phyloP scores from a whole-genome alignment of 92 coral and sea anemone genomes.

The Blastomussa wellsi region DNA sequence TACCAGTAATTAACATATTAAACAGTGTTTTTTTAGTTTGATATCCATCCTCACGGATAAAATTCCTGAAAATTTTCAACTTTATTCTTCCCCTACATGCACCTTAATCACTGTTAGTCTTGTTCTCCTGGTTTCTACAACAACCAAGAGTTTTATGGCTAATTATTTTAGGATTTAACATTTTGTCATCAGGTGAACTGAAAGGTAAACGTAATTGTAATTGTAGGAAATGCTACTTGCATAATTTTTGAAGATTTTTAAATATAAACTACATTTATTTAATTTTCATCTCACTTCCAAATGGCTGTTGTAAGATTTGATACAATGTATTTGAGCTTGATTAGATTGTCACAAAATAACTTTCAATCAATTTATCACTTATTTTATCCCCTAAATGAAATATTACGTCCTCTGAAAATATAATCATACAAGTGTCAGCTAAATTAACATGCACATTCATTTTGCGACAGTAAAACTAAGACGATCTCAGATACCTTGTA shows the following conservation, averaged over 20 bases:
- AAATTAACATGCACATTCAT: not conserved
- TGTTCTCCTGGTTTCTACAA: not conserved
- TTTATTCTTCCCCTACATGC: not conserved
- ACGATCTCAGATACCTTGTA: not conserved
- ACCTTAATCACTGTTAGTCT: not conserved
- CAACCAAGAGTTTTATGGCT: not conserved
- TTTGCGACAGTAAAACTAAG: not conserved
- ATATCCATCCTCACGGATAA: not conserved
- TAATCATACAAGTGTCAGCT: not conserved
- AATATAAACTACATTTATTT: not conserved
- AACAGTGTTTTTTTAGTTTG: not conserved
- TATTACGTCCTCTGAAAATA: not conserved
- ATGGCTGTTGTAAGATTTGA: not conserved
- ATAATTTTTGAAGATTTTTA: not conserved
- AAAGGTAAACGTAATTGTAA: not conserved
- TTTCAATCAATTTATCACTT: not conserved
- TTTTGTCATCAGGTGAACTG: not conserved
- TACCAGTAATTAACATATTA: not conserved
- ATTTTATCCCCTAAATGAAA: not conserved
- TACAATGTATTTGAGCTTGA: not conserved
- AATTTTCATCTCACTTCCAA: not conserved
- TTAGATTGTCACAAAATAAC: not conserved
- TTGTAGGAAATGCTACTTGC: not conserved
- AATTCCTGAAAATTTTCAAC: not conserved
- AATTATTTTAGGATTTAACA: not conserved